A percentile compares a stretch with the other conserved stretches of the same genome.
Conservation (phyloP, 2,888 invertebrate genomes). For the Eustalomyia histrio region DNA sequence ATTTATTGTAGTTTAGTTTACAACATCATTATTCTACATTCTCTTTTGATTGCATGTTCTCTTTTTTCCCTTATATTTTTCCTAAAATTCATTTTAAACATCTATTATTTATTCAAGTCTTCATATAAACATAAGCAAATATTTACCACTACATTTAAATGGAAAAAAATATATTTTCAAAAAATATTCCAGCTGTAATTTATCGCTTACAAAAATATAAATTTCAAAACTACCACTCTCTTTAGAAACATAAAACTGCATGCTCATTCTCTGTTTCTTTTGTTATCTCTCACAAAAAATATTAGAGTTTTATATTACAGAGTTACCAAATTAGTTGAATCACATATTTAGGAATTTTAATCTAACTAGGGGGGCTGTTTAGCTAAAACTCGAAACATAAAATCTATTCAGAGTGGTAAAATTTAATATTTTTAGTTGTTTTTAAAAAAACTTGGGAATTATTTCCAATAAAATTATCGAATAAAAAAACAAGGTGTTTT, state of each 20-base stretch:
- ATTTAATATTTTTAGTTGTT: too few relatives aligned
- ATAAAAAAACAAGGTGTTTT: too few relatives aligned
- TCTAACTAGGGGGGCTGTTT: neutral
- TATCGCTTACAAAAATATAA: slow-evolving; percentile 53
- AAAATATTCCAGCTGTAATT: slow-evolving; percentile 62
- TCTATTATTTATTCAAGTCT: slow-evolving; percentile 7
- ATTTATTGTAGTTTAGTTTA: neutral
- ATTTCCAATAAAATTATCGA: too few relatives aligned
- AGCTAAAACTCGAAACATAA: too few relatives aligned
- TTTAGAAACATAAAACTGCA: slow-evolving; percentile 8
- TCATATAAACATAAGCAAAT: neutral
- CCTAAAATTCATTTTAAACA: slow-evolving; percentile 3
- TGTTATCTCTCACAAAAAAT: neutral
- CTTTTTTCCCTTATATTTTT: slow-evolving; percentile 7
- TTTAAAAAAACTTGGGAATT: too few relatives aligned
- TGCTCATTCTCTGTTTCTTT: slow-evolving; percentile 3
- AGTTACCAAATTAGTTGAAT: neutral
- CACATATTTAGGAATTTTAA: neutral
- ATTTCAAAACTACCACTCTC: slow-evolving; percentile 33
- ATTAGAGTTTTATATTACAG: too few relatives aligned
- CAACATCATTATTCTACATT: neutral
- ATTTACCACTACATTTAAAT: slow-evolving; percentile 14
- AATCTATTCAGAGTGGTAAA: too few relatives aligned
- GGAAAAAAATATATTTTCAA: slow-evolving; percentile 6
- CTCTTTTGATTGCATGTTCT: neutral